A percentile compares a stretch with the other conserved stretches of the same genome.
Conservation (phyloP, 2,113 vertebrate genomes). For the Sturnira hondurensis region DNA sequence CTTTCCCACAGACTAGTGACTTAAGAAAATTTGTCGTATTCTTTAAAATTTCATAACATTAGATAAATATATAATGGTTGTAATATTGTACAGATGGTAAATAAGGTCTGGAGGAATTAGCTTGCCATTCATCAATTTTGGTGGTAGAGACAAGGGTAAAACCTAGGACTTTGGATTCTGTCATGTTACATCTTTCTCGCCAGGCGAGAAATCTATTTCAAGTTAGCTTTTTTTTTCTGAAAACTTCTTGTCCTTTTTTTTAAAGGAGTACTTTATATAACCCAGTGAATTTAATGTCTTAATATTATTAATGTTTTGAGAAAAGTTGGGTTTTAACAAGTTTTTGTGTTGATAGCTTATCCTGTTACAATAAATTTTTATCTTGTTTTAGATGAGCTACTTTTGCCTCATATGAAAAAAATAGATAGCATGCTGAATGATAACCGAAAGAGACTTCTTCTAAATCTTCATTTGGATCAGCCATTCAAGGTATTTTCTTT, state of each 20-base stretch:
- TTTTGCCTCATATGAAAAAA: conserved; percentile 96
- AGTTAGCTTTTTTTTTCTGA: neutral
- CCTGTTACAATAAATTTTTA: conserved; percentile 38
- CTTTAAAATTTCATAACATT: neutral
- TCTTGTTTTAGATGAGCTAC: conserved; percentile 89
- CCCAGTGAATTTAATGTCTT: conserved; percentile 2
- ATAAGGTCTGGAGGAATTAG: neutral
- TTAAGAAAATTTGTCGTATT: neutral
- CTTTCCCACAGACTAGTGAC: neutral
- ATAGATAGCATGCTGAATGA: conserved; percentile 96
- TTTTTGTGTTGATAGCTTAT: conserved; percentile 15
- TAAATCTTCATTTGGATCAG: conserved; percentile 92
- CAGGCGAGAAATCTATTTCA: neutral
- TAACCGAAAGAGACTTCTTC: conserved; percentile 92
- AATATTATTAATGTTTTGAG: neutral
- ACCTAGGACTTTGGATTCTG: neutral
- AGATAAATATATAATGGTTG: neutral
- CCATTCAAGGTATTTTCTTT: conserved; percentile 90
- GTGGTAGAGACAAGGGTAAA: neutral
- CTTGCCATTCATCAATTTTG: neutral
- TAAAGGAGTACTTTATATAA: neutral
- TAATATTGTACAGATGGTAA: neutral
- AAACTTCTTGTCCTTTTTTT: neutral
- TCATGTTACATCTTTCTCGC: neutral
- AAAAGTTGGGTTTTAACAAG: neutral